A percentile compares a stretch with the other conserved stretches of the same genome.
These are phyloP conservation scores for Hippocampus mohnikei DNA, from an alignment of 2,113 vertebrate genomes.

Conservation along the genomic window DNA sequence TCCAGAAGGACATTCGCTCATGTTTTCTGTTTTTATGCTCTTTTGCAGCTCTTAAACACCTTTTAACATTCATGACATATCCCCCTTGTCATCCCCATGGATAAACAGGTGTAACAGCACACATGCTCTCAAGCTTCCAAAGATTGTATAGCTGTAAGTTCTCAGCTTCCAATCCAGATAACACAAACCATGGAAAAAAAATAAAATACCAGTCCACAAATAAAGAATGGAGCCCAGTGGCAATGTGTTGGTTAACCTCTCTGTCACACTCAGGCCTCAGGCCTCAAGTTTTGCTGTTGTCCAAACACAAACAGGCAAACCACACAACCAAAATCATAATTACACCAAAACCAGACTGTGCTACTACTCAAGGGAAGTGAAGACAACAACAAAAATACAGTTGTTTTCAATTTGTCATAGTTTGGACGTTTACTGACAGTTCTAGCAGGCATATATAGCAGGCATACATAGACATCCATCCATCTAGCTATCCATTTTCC, in stretches of 20 bases:
- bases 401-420: conserved; percentile 27
- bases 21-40: conserved; percentile 33
- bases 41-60: conserved; percentile 34
- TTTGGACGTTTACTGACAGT: conserved; percentile 19
- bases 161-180: conserved; percentile 38
- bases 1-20: conserved; percentile 41
- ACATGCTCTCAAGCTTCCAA: neutral
- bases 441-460: conserved; percentile 2
- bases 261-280: conserved; percentile 38
- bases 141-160: conserved; percentile 4
- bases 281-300: conserved; percentile 41
- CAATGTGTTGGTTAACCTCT: conserved; percentile 55
- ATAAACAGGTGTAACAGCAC: conserved; percentile 21
- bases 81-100: conserved; percentile 14
- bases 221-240: conserved; percentile 36
- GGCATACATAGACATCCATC: neutral
- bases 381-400: conserved; percentile 43
- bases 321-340: conserved; percentile 47
- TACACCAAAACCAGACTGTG: conserved; percentile 41
- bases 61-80: conserved; percentile 41
- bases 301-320: conserved; percentile 57
- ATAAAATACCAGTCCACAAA: conserved; percentile 39
- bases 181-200: conserved; percentile 45
- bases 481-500: too few relatives aligned
- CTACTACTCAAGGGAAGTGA: conserved; percentile 15